Evolutionary conservation across 2,113 vertebrate species (phyloP).

Genomic region (Leucoraja erinaceus): DNA sequence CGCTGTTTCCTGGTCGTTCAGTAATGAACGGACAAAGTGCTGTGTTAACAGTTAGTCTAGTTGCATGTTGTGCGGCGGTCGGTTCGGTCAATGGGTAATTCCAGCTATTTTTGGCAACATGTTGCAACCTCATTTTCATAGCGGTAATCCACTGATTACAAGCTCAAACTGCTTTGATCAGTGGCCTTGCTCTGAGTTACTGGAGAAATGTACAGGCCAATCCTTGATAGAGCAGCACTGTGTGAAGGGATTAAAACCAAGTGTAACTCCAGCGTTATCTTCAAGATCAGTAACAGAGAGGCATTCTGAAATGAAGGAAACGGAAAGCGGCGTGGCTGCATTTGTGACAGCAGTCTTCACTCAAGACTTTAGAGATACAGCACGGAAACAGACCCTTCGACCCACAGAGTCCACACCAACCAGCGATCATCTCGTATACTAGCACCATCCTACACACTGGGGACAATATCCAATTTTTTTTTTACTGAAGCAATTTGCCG

Average conservation of each 20-base stretch:
- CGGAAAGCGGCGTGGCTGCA: background rate
- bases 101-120: slow-evolving; percentile 16
- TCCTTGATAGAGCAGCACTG: background rate
- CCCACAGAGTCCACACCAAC: too few relatives aligned
- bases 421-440: too few relatives aligned
- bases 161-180: slow-evolving; percentile 31
- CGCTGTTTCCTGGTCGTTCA: background rate
- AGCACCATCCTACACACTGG: too few relatives aligned
- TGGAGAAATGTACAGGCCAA: background rate
- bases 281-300: background rate
- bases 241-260: background rate
- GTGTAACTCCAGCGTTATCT: background rate
- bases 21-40: background rate
- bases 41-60: background rate
- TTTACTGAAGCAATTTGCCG: too few relatives aligned
- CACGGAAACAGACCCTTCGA: too few relatives aligned
- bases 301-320: background rate
- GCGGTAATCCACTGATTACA: slow-evolving; percentile 31
- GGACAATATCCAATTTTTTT: too few relatives aligned
- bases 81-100: slow-evolving; percentile 18
- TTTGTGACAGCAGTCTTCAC: background rate
- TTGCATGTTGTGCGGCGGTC: background rate
- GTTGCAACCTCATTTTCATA: slow-evolving; percentile 18
- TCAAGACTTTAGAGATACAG: too few relatives aligned
- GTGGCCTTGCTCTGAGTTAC: slow-evolving; percentile 5